A percentile compares a stretch with the other conserved stretches of the same genome.
These are phyloP conservation scores for Melipona beecheii DNA, from an alignment of 2,888 invertebrate genomes.

Conservation along the genomic window DNA sequence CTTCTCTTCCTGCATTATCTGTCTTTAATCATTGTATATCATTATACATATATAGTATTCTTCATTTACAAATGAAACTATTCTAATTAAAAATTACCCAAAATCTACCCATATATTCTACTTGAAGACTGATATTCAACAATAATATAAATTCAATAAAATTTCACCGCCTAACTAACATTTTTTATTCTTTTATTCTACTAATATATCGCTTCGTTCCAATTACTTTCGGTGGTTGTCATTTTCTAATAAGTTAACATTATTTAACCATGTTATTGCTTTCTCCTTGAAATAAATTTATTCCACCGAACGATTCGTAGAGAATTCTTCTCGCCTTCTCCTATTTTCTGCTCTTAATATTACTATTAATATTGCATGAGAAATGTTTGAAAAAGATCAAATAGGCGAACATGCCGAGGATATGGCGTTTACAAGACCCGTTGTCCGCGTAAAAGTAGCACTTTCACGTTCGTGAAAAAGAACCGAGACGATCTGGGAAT, in stretches of 20 bases:
- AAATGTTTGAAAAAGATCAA: conserved; percentile 27
- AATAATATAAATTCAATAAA: too few species aligned
- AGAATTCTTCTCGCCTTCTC: conserved; percentile 4
- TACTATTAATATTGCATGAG: neutral
- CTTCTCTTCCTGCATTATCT: too few species aligned
- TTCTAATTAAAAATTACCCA: too few species aligned
- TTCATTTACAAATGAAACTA: too few species aligned
- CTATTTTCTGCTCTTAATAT: too few species aligned
- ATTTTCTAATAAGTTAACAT: conserved; percentile 6
- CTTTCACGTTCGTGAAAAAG: neutral
- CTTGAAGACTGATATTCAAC: too few species aligned
- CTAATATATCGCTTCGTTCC: neutral
- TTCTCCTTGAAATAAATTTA: conserved; percentile 18
- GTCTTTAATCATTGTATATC: too few species aligned
- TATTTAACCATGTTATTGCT: conserved; percentile 3
- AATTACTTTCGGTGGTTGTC: neutral
- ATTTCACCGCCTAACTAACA: neutral
- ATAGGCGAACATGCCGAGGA: neutral
- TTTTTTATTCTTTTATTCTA: neutral
- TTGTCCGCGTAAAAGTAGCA: conserved; percentile 1
- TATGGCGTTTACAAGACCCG: neutral
- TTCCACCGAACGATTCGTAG: conserved; percentile 11
- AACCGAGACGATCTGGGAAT: conserved; percentile 1
- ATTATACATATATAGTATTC: too few species aligned
- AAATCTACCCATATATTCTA: too few species aligned